A percentile compares a stretch with the other conserved stretches of the same genome.
Evolutionary conservation across 1,140 invertebrate genomes (phyloP).

Genomic region (Nymphalis io): DNA sequence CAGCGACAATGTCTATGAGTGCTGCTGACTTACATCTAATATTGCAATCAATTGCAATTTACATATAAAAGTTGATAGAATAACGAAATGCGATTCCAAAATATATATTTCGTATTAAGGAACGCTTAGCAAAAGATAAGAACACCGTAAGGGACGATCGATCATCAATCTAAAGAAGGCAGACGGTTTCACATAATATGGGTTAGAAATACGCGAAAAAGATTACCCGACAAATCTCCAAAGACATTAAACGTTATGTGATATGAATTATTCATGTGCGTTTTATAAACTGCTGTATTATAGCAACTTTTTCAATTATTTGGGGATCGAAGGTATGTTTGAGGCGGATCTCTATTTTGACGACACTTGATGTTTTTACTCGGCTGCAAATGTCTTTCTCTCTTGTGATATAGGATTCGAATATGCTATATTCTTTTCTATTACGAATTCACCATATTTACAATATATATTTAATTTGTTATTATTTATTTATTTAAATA

Average conservation of each 20-base stretch:
- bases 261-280: constrained; percentile 31
- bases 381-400: background rate
- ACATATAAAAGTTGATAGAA: background rate
- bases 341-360: background rate
- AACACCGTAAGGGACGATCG: constrained; percentile 7
- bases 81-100: background rate
- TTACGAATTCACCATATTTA: too few species aligned
- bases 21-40: too few species aligned
- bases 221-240: constrained; percentile 41
- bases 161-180: constrained; percentile 29
- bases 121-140: constrained; percentile 20
- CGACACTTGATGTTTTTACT: background rate
- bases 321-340: background rate
- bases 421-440: too few species aligned
- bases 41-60: too few species aligned
- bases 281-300: constrained; percentile 20
- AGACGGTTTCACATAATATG: constrained; percentile 29
- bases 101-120: constrained; percentile 9
- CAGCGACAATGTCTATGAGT: too few species aligned
- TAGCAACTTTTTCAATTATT: constrained; percentile 18
- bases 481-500: too few species aligned
- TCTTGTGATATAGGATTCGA: too few species aligned
- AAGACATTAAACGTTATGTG: constrained; percentile 33
- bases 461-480: too few species aligned
- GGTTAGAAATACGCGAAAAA: constrained; percentile 36